Evolutionary conservation across 2,888 invertebrate genomes (phyloP).

Genomic region (Thymelicus sylvestris): DNA sequence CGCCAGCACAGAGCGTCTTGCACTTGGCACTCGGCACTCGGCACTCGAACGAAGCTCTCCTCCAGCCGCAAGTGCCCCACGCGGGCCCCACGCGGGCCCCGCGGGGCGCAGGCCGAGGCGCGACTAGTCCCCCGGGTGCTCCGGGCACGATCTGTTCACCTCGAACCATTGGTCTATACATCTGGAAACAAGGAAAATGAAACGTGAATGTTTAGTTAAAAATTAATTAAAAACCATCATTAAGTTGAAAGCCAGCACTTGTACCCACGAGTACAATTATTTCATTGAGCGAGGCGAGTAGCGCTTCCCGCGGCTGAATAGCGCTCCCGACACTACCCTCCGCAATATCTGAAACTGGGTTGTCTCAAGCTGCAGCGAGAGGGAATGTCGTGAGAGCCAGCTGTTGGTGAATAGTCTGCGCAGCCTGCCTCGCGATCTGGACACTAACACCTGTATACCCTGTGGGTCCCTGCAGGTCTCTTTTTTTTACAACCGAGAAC

Average conservation of each 20-base stretch:
- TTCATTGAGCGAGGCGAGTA: constrained; percentile 4
- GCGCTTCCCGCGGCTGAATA: neutral
- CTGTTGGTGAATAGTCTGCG: constrained; percentile 4
- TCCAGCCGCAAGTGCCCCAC: constrained; percentile 73
- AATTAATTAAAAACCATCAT: neutral
- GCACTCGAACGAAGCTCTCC: constrained; percentile 77
- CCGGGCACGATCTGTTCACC: constrained; percentile 99
- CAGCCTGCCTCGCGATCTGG: neutral
- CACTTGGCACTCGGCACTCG: constrained; percentile 6
- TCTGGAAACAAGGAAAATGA: constrained; percentile 77
- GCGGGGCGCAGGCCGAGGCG: constrained; percentile 22
- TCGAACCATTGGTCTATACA: constrained; percentile 99
- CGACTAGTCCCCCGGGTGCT: constrained; percentile 97
- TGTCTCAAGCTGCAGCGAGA: neutral
- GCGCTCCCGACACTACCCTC: neutral
- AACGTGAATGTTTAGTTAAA: too few relatives aligned
- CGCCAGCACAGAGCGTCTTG: neutral
- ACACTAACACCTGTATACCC: too few relatives aligned
- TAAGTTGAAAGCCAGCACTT: neutral
- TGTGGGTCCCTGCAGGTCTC: too few relatives aligned
- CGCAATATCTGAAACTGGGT: constrained; percentile 16
- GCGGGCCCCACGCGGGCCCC: constrained; percentile 28
- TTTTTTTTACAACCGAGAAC: too few relatives aligned
- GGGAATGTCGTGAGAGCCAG: neutral
- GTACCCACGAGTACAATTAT: neutral